A percentile compares a stretch with the other conserved stretches of the same genome.
phyloP scores from a whole-genome alignment of 2,113 vertebrate genomes.

The mouse (Mus musculus) region GRCm39 chr1:77132501-77133000 shows the following conservation, averaged over 20 bases:
- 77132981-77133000: neutral
- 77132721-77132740: neutral
- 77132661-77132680: neutral
- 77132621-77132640: no score
- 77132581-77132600: no score
- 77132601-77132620: no score
- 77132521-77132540: no score
- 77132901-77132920: neutral
- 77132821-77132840: neutral
- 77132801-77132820: neutral
- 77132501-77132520: no score
- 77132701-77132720: conserved; percentile 19
- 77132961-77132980: neutral
- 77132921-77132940: neutral
- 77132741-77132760: neutral
- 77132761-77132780: neutral
- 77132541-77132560: no score
- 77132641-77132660: no score
- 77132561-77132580: no score
- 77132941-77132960: neutral
- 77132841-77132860: neutral
- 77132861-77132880: neutral
- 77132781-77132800: neutral
- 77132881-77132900: neutral
- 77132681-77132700: neutral